Conservation (phyloP, 2,113 vertebrate species). For the Ailuropoda melanoleuca region DNA sequence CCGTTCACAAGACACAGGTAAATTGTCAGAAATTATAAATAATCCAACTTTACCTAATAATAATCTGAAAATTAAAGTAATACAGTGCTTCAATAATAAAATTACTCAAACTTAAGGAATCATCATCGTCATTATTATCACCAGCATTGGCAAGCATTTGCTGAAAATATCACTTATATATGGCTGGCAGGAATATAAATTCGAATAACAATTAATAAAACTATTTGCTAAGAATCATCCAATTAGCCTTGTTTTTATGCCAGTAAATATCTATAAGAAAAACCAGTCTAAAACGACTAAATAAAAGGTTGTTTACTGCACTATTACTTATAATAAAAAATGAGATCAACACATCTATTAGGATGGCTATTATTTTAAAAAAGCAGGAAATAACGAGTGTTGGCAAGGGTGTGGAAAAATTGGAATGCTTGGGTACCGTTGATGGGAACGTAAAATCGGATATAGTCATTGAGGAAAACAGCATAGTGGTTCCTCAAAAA, state of each 20-base stretch:
- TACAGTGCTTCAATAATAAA: not conserved
- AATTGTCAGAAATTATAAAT: not conserved
- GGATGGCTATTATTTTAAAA: not conserved
- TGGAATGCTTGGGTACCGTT: not conserved
- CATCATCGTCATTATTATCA: not conserved
- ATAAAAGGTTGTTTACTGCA: not conserved
- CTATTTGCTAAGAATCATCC: not conserved
- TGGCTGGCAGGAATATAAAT: not conserved
- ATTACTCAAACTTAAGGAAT: not conserved
- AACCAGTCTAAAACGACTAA: not conserved
- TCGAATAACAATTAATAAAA: not conserved
- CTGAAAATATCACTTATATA: not conserved
- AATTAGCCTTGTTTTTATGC: not conserved
- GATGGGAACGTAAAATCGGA: not conserved
- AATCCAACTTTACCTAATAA: not conserved
- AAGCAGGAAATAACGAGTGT: not conserved
- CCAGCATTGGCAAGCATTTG: not conserved
- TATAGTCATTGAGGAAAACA: not conserved
- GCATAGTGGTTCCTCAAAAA: not conserved
- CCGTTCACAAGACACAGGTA: not conserved
- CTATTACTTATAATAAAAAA: not conserved
- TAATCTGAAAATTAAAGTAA: not conserved
- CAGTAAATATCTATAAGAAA: not conserved
- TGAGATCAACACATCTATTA: not conserved
- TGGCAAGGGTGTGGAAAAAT: not conserved